Evolutionary conservation across 2,888 invertebrate genomes (phyloP).

Genomic region (Kryphioiulus occultus): DNA sequence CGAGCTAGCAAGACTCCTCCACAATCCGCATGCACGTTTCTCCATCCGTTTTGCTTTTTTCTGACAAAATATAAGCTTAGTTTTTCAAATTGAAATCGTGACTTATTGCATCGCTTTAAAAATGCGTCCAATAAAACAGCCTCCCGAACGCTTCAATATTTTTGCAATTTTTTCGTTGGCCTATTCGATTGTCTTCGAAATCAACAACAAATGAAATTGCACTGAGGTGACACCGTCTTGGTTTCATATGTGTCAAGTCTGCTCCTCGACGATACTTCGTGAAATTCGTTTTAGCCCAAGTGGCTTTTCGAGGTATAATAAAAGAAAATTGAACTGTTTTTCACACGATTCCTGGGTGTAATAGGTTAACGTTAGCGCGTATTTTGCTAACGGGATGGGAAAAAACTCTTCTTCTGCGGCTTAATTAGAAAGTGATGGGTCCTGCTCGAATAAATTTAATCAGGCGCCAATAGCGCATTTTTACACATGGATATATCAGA

Average conservation of each 20-base stretch:
- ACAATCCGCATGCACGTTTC: background rate
- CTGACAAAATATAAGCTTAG: background rate
- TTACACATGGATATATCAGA: background rate
- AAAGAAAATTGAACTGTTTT: constrained; percentile 35
- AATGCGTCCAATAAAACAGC: background rate
- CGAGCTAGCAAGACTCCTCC: background rate
- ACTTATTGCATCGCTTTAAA: constrained; percentile 7
- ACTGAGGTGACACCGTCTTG: background rate
- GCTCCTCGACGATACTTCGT: background rate
- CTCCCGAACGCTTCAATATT: constrained; percentile 4
- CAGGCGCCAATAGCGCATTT: background rate
- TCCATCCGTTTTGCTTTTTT: background rate
- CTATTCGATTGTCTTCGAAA: constrained; percentile 26
- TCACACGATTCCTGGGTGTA: background rate
- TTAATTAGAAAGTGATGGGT: background rate
- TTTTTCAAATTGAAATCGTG: constrained; percentile 35
- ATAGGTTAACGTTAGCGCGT: background rate
- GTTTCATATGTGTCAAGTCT: background rate
- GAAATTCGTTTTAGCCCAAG: background rate
- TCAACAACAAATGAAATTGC: constrained; percentile 19
- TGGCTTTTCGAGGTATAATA: background rate
- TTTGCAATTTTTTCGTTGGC: background rate
- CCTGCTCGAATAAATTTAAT: background rate
- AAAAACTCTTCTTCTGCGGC: background rate
- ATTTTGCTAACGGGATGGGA: background rate